These are phyloP conservation scores for Rotaria macrura DNA, from an alignment of 2,888 invertebrate species.

Conservation along the genomic window DNA sequence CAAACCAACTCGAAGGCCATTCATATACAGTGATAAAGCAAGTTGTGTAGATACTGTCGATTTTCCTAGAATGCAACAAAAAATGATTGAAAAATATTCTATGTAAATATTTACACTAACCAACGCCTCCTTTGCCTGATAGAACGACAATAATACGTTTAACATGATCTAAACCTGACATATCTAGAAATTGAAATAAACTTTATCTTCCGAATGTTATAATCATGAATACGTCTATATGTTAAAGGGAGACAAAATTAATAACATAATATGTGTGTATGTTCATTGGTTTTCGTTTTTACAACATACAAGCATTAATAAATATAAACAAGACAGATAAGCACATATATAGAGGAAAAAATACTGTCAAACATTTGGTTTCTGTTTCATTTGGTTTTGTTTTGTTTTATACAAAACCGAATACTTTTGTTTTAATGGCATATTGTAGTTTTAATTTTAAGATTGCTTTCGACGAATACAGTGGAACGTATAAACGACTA, in stretches of 20 bases:
- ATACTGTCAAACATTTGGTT: not conserved
- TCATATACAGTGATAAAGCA: slow-evolving; percentile 62
- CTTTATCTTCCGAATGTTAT: not conserved
- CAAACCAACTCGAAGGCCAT: slow-evolving; percentile 62
- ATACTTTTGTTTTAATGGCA: slow-evolving; percentile 97
- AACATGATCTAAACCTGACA: slow-evolving; percentile 1
- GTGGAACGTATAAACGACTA: slow-evolving; percentile 90
- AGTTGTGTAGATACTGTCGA: slow-evolving; percentile 87
- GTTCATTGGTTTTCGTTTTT: not conserved
- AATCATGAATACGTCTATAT: not conserved
- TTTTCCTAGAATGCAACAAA: slow-evolving; percentile 54
- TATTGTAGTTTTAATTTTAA: slow-evolving; percentile 84
- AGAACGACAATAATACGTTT: slow-evolving; percentile 58
- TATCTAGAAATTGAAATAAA: not conserved
- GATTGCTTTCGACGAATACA: slow-evolving; percentile 70
- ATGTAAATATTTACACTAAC: slow-evolving; percentile 46
- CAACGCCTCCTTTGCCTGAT: slow-evolving; percentile 97
- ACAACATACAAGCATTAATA: not conserved
- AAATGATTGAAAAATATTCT: not conserved
- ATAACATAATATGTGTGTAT: not conserved
- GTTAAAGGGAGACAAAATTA: not conserved
- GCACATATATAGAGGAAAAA: not conserved
- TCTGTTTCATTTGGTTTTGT: not conserved
- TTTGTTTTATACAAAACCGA: slow-evolving; percentile 75
- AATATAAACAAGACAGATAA: not conserved